Base-by-base conservation (phyloP, 2,888 invertebrate genomes). In the Panzeria rudis region DNA sequence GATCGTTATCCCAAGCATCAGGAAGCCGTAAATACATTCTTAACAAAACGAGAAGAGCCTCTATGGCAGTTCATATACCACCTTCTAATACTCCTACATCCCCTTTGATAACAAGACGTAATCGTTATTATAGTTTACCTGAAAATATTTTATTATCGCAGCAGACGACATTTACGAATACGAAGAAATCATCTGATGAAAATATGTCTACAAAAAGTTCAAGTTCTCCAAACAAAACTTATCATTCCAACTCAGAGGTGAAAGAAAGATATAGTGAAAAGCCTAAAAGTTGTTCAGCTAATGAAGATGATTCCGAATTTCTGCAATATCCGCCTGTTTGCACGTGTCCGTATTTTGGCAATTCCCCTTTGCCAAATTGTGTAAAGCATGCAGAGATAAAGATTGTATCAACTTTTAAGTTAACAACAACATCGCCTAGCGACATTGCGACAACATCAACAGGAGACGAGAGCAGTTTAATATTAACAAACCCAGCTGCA, bases 301-400 rank as follows among this genome's bases (percentile, higher is more conserved):
- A 72, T 15, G 80, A 73, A n/a, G 75, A 64, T 25, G 84, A 84
- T 23, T 61, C 86, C 8, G 92, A 90, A 54, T 91, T 92, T 35
- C 91, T 95, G 29, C 93, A 94, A 9, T 90, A 96, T 50, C 96
- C 96, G 4, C 95, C 96, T 0, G 96, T 96, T 0, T 97, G 96
- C 90, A 96, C 96, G 0, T 96, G 97, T 89, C 96, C 96, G 0
- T 97, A 97, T 88, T 96, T 97, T 89, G 96, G 97, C 0, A 94
- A 95, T 86, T 94, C 95, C 2, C 94, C 95, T 23, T 91, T 94
- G 88, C 88, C 93, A 92, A 86, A 92, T 89, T 72, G 91, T 89
- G 91, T 92, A 2, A 93, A 93, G 56, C 92, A 93, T 0, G 91
- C 93, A 3, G 94, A 94, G 87, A 93, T 94, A 3, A 94, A 93